Evolutionary conservation across 2,797 vertebrate genomes (phyloP), one percentile per base, ranked within the genome.

Genomic region (Thripadectes ignobilis): DNA sequence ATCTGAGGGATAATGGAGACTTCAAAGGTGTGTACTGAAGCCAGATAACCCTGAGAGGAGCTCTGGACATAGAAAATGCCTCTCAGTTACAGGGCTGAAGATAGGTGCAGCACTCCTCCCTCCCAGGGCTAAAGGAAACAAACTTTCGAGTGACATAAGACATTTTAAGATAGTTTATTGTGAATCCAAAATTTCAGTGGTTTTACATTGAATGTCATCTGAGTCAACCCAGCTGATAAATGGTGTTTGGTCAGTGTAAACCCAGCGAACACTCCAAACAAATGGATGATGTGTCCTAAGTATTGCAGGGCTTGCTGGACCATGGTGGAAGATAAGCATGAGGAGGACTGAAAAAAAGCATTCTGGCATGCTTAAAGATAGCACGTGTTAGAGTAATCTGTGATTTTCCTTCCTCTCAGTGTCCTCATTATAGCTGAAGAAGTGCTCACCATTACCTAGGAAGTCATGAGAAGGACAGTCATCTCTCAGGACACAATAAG

Each of bases 371-470:
- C 29, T 80, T 52, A 85, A 75, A 65, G 18, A 45, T 5, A 83
- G 45, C 10, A 55, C 8, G 13, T 22, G 6, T 49, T 61, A 58
- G 46, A 81, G 72, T 62, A 81, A 58, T 54, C 36, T 52, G 29
- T 9, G 72, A 24, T 32, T 69, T 69, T 45, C 23, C 41, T 52
- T 69, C 61, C 29, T 65, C 32, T 39, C 38, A 27, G 29, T 39
- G n/a, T 14, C 20, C 8, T 24, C 1, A 0, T 14, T 51, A 5
- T 0, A 2, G 30, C 0, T 67, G 73, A 81, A 34, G 23, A 85
- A 91, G 41, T 18, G 7, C 29, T 73, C 41, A 17, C 36, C 4
- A 9, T 32, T 13, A 14, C 0, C 0, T 3, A 16, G 43, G 41
- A 49, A 78, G 46, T 59, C 46, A 39, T 21, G 30, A 62, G 54